Evolutionary conservation across 2,888 invertebrate genomes (phyloP), one percentile per base, ranked within the genome.

Genomic region (Phragmatobia fuliginosa): DNA sequence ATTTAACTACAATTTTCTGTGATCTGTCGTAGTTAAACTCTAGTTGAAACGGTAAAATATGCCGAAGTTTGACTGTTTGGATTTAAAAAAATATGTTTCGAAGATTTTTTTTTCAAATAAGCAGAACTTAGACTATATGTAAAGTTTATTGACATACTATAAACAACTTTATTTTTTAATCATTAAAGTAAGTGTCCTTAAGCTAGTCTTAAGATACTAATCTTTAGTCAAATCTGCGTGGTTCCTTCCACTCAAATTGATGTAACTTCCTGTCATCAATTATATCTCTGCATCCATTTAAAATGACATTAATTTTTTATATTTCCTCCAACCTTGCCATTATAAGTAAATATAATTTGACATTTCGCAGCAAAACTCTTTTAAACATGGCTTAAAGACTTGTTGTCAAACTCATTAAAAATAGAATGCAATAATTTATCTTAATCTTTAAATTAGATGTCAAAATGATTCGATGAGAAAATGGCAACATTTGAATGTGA

Each of bases 241-340:
- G 25, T 4, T 62, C 28, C 28, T 62, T 18, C 38, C 61, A 36
- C 16, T 2, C 28, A 28, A 28, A 8, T 28, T 28, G 36, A 62
- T 62, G 18, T 28, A 38, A 62, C 18, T 62, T 28, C 36, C 61
- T 38, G 38, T 28, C 16, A 11, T 36, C 14, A 62, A 18, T 38
- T 10, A 16, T 62, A 38, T 1, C 28, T 18, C 28, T 61, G 38
- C 18, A 38, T 62, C 16, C 38, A 38, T 36, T 18, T 21, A 25
- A n/a, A 52, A 52, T 52, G 25, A 52, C 52, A 52, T 52, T 25
- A 38, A 28, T 38, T 28, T 62, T 62, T 25, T 28, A 28, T 25
- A 18, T 38, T 62, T 62, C 61, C 38, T 38, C 25, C 25, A 62
- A 18, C 28, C 38, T 62, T 62, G 61, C 25, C 61, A 38, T 36